Conservation (phyloP, 2,113 vertebrate species). For the Corapipo altera region DNA sequence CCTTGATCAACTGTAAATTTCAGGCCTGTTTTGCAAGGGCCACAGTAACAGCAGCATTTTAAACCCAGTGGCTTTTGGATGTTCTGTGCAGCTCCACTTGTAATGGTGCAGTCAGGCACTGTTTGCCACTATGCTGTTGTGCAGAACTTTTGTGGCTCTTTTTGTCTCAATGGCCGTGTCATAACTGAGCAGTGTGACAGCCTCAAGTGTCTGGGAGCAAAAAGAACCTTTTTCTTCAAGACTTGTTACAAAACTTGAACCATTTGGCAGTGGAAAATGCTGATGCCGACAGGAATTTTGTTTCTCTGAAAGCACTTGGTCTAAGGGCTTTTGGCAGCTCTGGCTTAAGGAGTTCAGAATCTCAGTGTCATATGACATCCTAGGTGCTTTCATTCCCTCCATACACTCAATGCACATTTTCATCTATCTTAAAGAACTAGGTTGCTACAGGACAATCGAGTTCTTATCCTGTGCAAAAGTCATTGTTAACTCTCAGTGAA, state of each 20-base stretch:
- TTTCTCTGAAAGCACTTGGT: not conserved
- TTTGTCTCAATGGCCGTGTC: not conserved
- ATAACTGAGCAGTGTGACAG: not conserved
- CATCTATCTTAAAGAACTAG: not conserved
- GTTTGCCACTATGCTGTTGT: conserved; percentile 34
- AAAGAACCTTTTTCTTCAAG: not conserved
- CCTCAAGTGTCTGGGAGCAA: not conserved
- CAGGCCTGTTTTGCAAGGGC: conserved; percentile 23
- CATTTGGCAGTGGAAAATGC: conserved; percentile 13
- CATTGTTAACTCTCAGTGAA: not conserved
- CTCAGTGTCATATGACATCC: not conserved
- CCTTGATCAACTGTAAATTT: conserved; percentile 35
- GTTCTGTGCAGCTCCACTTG: not conserved
- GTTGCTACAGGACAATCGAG: not conserved
- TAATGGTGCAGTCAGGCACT: conserved; percentile 8
- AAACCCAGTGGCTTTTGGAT: conserved; percentile 1
- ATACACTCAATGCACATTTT: not conserved
- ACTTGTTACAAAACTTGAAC: conserved; percentile 11
- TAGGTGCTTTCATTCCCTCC: not conserved
- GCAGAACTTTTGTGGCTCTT: conserved; percentile 11
- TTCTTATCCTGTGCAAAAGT: not conserved
- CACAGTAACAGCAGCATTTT: conserved; percentile 11
- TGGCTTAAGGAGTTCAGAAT: not conserved
- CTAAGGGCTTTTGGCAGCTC: not conserved
- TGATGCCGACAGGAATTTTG: not conserved